Evolutionary conservation across 2,888 invertebrate genomes (phyloP).

Genomic region (Thyatira batis): DNA sequence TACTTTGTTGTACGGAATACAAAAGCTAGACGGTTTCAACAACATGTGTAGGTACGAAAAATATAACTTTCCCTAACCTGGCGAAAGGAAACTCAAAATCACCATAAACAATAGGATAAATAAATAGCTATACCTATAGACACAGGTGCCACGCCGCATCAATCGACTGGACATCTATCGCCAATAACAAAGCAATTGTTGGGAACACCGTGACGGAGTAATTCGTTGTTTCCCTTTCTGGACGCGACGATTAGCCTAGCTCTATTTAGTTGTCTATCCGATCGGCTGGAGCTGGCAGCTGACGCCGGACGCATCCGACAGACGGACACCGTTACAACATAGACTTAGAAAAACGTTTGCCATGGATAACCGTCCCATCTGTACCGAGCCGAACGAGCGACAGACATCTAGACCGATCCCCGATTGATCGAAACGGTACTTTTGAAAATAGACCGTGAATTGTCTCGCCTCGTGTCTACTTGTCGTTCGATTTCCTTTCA

Average conservation of each 20-base stretch:
- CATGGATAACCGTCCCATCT: conserved; percentile 56
- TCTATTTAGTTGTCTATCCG: conserved; percentile 80
- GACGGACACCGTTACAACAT: conserved; percentile 77
- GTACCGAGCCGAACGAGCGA: conserved; percentile 49
- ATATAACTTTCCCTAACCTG: neutral
- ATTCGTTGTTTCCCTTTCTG: conserved; percentile 79
- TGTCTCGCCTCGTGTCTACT: conserved; percentile 46
- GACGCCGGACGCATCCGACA: conserved; percentile 74
- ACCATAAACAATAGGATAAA: too few species aligned
- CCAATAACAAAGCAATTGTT: conserved; percentile 76
- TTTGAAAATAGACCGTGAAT: conserved; percentile 43
- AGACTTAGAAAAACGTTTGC: conserved; percentile 81
- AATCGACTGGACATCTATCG: conserved; percentile 54
- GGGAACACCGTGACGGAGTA: conserved; percentile 73
- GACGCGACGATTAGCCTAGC: conserved; percentile 78
- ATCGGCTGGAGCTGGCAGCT: conserved; percentile 72
- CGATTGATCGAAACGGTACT: conserved; percentile 52
- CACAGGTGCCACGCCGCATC: conserved; percentile 48
- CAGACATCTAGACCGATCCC: conserved; percentile 54
- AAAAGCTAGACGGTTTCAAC: neutral
- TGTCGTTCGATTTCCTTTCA: conserved; percentile 33
- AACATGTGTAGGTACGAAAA: neutral
- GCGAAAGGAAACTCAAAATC: neutral
- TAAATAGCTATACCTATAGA: too few species aligned
- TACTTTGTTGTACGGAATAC: conserved; percentile 17